phyloP scores from a whole-genome alignment of 37 sponge, comb jelly and placozoan species.

The Crambe crambe region DNA sequence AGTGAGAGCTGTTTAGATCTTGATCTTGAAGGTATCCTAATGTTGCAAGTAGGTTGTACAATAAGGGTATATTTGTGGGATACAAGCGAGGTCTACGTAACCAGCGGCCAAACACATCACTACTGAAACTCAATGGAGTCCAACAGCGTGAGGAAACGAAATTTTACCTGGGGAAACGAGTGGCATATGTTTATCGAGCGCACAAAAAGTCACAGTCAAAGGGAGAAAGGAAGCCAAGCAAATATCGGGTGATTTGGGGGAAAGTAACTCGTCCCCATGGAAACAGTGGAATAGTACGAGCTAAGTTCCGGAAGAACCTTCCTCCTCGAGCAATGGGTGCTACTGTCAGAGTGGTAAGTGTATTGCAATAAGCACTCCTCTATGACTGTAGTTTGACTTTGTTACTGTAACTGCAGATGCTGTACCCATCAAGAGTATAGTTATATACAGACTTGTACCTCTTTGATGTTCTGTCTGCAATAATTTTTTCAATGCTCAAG shows the following conservation, averaged over 20 bases:
- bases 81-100: conserved; percentile 89
- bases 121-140: conserved; percentile 93
- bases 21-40: not conserved
- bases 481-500: too few species aligned
- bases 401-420: conserved; percentile 84
- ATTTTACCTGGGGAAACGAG: conserved; percentile 95
- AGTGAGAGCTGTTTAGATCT: not conserved
- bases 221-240: conserved; percentile 79
- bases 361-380: too few species aligned
- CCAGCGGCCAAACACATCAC: conserved; percentile 84
- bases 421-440: conserved; percentile 97
- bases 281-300: conserved; percentile 94
- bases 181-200: conserved; percentile 90
- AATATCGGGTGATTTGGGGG: conserved; percentile 97
- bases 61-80: conserved; percentile 92
- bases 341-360: conserved; percentile 94
- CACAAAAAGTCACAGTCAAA: conserved; percentile 46
- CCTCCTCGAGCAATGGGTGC: conserved; percentile 96
- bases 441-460: conserved; percentile 9
- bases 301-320: conserved; percentile 91
- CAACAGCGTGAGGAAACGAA: conserved; percentile 64
- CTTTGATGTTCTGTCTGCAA: not conserved
- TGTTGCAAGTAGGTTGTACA: conserved; percentile 87
- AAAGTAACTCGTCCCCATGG: conserved; percentile 92
- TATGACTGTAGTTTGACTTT: not conserved